Evolutionary conservation across 1,140 invertebrate species (phyloP), one percentile per base, ranked within the genome.

Genomic region (Panulirus ornatus): DNA sequence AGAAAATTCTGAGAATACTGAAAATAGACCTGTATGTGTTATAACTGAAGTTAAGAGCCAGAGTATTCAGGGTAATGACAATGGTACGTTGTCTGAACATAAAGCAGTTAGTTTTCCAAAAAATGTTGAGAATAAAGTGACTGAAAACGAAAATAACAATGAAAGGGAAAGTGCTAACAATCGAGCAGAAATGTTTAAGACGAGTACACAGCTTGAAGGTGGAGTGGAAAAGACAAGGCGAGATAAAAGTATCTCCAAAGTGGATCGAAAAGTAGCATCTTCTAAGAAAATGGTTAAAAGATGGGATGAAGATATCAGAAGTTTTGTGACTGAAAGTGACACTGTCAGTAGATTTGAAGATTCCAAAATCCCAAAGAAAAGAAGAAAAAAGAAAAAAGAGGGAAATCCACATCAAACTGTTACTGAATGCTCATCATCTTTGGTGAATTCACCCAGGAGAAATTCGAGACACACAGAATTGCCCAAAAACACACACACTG

Each of bases 261-360:
- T 63, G 2, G 58, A 27, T 3, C n/a, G 11, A 5, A 63, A 3
- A 63, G 8, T 27, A 19, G 19, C 6, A 63, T 2, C 51, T 2
- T 22, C 9, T 54, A 63, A 19, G 0, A 63, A 27, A 63, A 27
- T 19, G 22, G 22, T 30, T 1, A 63, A 11, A 27, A 63, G 58
- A 2, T 63, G 58, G 58, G 58, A 63, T 63, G 58, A 63, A 30
- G 58, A 63, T 63, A 27, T 63, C n/a, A 63, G 58, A 63, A 63
- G 58, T 63, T 63, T 63, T 63, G n/a, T 30, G 19, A 27, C 11
- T 27, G 6, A 30, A 8, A 63, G 11, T 63, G 30, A 11, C 30
- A 11, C 1, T 63, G n/a, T 3, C 30, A 30, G n/a, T 63, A 63
- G 5, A 63, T 63, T 30, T 63, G 11, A 63, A 63, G n/a, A n/a